phyloP scores from a whole-genome alignment of 2,888 invertebrate genomes.

The Coremacera marginata region DNA sequence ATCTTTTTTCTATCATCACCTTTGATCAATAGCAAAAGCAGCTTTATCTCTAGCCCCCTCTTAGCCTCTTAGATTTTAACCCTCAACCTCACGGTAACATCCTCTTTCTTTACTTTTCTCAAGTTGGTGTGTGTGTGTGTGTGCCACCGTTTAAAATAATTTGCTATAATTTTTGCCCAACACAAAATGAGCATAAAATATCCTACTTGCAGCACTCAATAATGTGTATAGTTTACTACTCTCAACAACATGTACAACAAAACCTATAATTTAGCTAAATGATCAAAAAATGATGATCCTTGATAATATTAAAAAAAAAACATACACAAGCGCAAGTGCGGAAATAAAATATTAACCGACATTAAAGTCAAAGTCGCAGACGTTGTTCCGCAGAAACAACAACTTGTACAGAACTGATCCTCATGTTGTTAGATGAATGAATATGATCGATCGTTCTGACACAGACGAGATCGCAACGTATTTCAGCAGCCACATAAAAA shows the following conservation, averaged over 20 bases:
- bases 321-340: constrained; percentile 54
- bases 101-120: not conserved
- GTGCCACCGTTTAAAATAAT: constrained; percentile 68
- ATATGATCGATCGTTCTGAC: constrained; percentile 10
- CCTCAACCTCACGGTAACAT: no score
- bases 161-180: constrained; percentile 65
- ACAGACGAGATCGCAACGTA: not conserved
- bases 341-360: constrained; percentile 63
- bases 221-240: not conserved
- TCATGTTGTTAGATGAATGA: constrained; percentile 9
- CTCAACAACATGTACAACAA: not conserved
- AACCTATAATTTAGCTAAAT: constrained; percentile 67
- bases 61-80: no score
- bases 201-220: not conserved
- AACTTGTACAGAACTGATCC: not conserved
- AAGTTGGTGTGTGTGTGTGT: constrained; percentile 46
- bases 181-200: constrained; percentile 49
- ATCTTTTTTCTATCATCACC: no score
- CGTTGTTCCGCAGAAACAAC: constrained; percentile 17
- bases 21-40: no score
- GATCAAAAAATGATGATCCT: constrained; percentile 49
- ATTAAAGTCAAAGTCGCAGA: constrained; percentile 24
- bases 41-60: no score
- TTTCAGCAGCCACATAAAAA: constrained; percentile 20
- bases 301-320: constrained; percentile 7